Base-by-base conservation (phyloP, 2,113 vertebrate genomes). In the Malurus cyaneus region DNA sequence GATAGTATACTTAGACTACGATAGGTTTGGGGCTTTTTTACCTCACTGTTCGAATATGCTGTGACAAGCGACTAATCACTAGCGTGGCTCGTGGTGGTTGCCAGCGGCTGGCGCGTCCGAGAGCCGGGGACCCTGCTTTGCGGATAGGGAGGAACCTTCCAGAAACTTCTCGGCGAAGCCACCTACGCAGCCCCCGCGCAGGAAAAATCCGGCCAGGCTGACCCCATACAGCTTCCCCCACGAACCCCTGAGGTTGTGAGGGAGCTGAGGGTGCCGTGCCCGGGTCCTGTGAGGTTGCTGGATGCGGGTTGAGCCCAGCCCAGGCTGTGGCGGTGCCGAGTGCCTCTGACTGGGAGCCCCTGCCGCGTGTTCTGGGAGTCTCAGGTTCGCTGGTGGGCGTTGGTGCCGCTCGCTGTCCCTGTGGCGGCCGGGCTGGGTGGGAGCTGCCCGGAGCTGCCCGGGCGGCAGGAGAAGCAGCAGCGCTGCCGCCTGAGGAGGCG, bases 41-140 rank as follows among this genome's bases (percentile, higher is more conserved):
- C 3, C 1, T 39, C 39, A 39, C 39, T 16, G 1, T 5, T 25
- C 0, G 4, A 66, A 6, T 8, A 2, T 1, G 2, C 5, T 16
- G 1, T 9, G 39, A 39, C 39, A 39, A 39, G n/a, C n/a, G n/a
- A n/a, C n/a, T n/a, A 2, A 21, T 2, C 11, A 18, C 11, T 11
- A n/a, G 31, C 16, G 21, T 19, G 20, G 52, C 20, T 26, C 6
- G 39, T 39, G 6, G 5, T 12, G 0, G 32, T 4, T 9, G 20
- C 25, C 44, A 9, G 14, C 12, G 16, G 36, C 36, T 3, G 53
- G 36, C 26, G 44, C 7, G 25, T 31, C 11, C 5, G 11, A 26
- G 8, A 20, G 20, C 61, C 11, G 36, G 17, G 18, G 14, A 49
- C 69, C 4, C 23, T 18, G 7, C 41, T 23, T 11, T 26, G 32